Conservation (phyloP, 2,797 vertebrate genomes). For the Potorous gilbertii region DNA sequence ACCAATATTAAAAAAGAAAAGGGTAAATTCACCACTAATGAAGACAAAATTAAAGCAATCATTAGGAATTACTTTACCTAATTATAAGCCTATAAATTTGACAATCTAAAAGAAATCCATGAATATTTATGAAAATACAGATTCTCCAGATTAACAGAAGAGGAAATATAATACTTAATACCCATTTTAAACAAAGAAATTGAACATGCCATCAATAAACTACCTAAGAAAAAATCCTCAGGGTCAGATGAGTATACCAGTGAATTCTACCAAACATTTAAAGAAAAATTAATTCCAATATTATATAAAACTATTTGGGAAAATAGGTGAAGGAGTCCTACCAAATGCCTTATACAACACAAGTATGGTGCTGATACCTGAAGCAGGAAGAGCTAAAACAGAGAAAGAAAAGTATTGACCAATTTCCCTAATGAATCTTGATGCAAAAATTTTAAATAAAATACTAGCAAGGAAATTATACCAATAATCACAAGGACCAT, state of each 20-base stretch:
- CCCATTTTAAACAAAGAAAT: background rate
- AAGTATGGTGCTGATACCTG: background rate
- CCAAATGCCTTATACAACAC: background rate
- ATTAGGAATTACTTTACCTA: background rate
- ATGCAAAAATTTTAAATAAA: background rate
- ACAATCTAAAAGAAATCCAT: background rate
- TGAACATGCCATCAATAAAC: background rate
- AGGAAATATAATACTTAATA: background rate
- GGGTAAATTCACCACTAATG: no score
- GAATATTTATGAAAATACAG: background rate
- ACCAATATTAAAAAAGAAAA: background rate
- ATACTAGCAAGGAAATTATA: background rate
- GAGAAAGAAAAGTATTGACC: background rate
- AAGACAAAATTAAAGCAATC: background rate
- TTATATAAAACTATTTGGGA: background rate
- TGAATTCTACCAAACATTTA: background rate
- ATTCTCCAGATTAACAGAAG: background rate
- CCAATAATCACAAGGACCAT: no score
- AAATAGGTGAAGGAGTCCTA: background rate
- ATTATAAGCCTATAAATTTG: background rate
- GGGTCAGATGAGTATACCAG: background rate
- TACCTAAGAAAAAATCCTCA: background rate
- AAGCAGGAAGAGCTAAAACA: background rate
- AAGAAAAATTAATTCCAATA: background rate
- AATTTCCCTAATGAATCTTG: no score